Evolutionary conservation across 2,888 invertebrate genomes (phyloP), one percentile per base, ranked within the genome.

Genomic region (Xylota sylvarum): DNA sequence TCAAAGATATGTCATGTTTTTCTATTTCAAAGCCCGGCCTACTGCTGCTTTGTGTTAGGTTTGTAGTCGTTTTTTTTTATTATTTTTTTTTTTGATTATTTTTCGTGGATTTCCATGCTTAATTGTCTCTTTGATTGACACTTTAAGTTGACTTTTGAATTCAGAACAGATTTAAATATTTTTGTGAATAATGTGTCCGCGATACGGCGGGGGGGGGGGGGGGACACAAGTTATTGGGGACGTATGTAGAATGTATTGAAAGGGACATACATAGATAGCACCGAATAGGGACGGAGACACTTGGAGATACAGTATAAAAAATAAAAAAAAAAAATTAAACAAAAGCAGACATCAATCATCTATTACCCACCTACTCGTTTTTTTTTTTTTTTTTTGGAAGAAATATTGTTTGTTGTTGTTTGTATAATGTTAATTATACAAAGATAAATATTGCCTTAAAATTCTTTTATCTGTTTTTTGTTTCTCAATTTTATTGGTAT

Each of bases 101-200:
- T 56, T 70, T 70, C 27, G 60, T 78, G 52, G 62, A 70, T 78
- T 78, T 78, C 30, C 55, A 70, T 70, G 78, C 70, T 78, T 69
- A 78, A 78, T 78, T 78, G 78, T 78, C 50, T 78, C 60, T 78
- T 78, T 78, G 78, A 78, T 78, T 78, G 78, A 78, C 78, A 78
- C 78, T 78, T 78, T 70, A 70, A 78, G 78, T 78, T 78, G 78
- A 78, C 70, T 78, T 77, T 70, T 78, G 62, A 78, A 70, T 78
- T 62, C 70, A 55, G 78, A 78, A 78, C 78, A 62, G 69, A 78
- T 70, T 78, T 78, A 17, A 46, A 62, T 62, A 46, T 14, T 27
- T 56, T 55, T 32, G 10, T 37, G 9, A 50, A 50, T 77, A 60
- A 52, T 19, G 67, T 52, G 27, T 56, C 55, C 9, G 23, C 9